A percentile compares a stretch with the other conserved stretches of the same genome.
phyloP scores from a whole-genome alignment of 2,797 vertebrate species.

The Alcedo atthis region DNA sequence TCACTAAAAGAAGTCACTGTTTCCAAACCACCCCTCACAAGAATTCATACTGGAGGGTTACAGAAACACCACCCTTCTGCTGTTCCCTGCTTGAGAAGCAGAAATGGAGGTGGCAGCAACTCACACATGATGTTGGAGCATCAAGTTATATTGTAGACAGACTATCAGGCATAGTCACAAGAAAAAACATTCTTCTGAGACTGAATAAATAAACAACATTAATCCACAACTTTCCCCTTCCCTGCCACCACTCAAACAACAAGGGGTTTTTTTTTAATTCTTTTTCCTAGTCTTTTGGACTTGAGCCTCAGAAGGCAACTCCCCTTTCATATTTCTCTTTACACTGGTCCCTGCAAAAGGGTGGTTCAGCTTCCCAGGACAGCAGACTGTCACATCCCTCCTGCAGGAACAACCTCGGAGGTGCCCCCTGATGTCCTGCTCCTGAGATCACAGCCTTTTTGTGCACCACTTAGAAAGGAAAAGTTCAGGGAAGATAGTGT shows the following conservation, averaged over 20 bases:
- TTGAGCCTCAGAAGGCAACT: neutral
- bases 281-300: neutral
- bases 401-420: neutral
- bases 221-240: neutral
- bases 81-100: neutral
- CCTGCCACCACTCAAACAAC: neutral
- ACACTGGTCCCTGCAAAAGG: fast-evolving
- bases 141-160: neutral
- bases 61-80: neutral
- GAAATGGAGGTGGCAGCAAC: neutral
- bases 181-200: neutral
- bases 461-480: neutral
- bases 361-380: fast-evolving
- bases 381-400: neutral
- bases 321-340: neutral
- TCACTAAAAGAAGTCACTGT: neutral
- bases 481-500: neutral
- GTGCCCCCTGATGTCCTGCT: neutral
- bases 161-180: neutral
- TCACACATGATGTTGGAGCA: fast-evolving
- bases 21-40: neutral
- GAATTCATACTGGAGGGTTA: fast-evolving
- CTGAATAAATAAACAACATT: neutral
- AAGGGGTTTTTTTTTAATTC: neutral
- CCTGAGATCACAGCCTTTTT: neutral